Percentiles rank a stretch among this genome's conserved stretches.
These are phyloP conservation scores for Lepetodrilus schrolli DNA, from an alignment of 2,888 invertebrate species.

Conservation along the genomic window DNA sequence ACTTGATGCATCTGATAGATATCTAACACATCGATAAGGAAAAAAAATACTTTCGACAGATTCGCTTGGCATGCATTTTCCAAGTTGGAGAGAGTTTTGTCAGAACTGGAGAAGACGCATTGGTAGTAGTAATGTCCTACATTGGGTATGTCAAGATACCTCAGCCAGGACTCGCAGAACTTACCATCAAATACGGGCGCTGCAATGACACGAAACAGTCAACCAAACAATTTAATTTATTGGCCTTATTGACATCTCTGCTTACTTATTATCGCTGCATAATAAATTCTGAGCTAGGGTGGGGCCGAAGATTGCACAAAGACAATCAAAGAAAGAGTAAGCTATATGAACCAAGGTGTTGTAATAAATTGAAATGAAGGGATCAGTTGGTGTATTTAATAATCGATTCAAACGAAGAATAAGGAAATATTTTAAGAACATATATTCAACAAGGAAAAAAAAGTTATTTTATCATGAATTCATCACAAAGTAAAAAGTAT, in stretches of 20 bases:
- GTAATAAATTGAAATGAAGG: background rate
- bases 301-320: constrained; percentile 1
- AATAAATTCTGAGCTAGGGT: background rate
- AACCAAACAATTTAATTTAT: constrained; percentile 31
- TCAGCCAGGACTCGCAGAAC: constrained; percentile 31
- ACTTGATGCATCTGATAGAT: constrained; percentile 19
- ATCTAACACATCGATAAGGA: constrained; percentile 25
- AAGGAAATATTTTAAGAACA: background rate
- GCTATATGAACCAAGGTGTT: background rate
- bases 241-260: background rate
- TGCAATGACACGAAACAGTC: constrained; percentile 33
- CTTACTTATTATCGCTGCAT: background rate
- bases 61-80: constrained; percentile 29
- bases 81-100: constrained; percentile 20
- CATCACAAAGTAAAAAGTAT: constrained; percentile 11
- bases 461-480: background rate
- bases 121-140: constrained; percentile 27
- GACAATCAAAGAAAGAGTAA: background rate
- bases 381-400: no score
- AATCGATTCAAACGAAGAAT: no score
- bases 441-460: background rate
- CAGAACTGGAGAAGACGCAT: constrained; percentile 22
- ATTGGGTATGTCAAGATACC: constrained; percentile 20
- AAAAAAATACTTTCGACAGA: constrained; percentile 27
- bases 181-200: constrained; percentile 48